These are phyloP conservation scores for Anneissia japonica DNA, from an alignment of 35 echinoderm and acorn worm species.

Conservation along the genomic window DNA sequence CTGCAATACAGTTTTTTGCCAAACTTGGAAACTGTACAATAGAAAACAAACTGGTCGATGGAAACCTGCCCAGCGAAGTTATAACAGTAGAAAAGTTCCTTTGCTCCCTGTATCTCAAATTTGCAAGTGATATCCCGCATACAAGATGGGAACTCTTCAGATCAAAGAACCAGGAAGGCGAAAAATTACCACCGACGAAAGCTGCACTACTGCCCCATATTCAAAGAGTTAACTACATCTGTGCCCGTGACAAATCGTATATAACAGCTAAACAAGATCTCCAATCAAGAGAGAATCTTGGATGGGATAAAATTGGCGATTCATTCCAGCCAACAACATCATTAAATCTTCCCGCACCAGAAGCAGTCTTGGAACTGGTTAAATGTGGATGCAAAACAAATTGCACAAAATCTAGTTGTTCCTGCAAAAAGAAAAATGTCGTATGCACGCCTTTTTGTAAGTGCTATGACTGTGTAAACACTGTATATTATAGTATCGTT, in stretches of 20 bases:
- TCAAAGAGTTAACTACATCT: neutral
- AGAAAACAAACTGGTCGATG: slow-evolving; percentile 4
- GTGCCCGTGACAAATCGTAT: slow-evolving; percentile 30
- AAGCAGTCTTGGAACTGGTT: slow-evolving; percentile 19
- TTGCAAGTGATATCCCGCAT: slow-evolving; percentile 1
- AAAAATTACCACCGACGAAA: slow-evolving; percentile 17
- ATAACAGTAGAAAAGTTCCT: neutral
- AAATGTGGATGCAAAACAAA: slow-evolving; percentile 19
- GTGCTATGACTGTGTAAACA: neutral
- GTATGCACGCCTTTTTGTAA: neutral
- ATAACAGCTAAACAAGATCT: slow-evolving; percentile 6
- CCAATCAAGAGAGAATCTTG: slow-evolving; percentile 9
- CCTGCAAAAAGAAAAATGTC: neutral
- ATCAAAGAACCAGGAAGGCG: slow-evolving; percentile 16
- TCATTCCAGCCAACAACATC: slow-evolving; percentile 6
- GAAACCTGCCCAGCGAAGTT: neutral
- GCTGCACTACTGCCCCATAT: slow-evolving; percentile 19
- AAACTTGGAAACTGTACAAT: neutral
- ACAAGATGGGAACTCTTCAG: slow-evolving; percentile 18
- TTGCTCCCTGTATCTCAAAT: slow-evolving; percentile 1
- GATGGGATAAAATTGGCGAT: slow-evolving; percentile 17
- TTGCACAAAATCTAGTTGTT: too few species aligned
- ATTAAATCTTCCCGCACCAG: neutral
- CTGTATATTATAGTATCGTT: neutral
- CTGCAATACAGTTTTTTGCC: too few species aligned